A percentile compares a stretch with the other conserved stretches of the same genome.
phyloP scores from a whole-genome alignment of 1,140 invertebrate genomes.

The Delia radicum region DNA sequence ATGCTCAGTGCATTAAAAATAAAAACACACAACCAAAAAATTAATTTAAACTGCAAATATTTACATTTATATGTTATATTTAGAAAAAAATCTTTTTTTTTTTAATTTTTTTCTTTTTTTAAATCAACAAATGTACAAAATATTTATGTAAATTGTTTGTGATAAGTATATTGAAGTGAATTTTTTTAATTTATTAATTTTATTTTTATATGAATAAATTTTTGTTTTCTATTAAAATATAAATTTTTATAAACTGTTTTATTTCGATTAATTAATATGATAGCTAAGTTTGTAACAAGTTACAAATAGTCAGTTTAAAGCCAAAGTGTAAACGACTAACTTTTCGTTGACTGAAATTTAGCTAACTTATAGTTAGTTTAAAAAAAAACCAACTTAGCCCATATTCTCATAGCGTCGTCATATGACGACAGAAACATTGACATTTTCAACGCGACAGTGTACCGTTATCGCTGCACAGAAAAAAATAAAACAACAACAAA shows the following conservation, averaged over 20 bases:
- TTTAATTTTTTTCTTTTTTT: not conserved
- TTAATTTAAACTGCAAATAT: not conserved
- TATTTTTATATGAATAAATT: not conserved
- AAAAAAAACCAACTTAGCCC: slow-evolving; percentile 9
- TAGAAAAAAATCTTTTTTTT: not conserved
- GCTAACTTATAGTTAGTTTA: slow-evolving; percentile 5
- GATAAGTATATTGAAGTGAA: not conserved
- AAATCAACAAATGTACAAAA: not conserved
- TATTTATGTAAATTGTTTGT: not conserved
- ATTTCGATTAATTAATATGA: no score
- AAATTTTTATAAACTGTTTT: no score
- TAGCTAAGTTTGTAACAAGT: no score
- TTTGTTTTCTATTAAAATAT: not conserved
- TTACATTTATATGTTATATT: not conserved
- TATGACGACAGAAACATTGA: no score
- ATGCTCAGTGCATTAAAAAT: not conserved
- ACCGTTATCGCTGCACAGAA: no score
- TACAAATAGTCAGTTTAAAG: no score
- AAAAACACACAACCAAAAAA: not conserved
- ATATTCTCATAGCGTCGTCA: no score
- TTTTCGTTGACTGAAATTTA: not conserved
- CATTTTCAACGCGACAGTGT: no score
- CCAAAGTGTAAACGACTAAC: not conserved
- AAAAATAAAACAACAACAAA: no score
- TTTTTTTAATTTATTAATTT: not conserved